These are phyloP conservation scores for Phalloptychus januarius DNA, from an alignment of 2,797 vertebrate genomes.

Conservation along the genomic window DNA sequence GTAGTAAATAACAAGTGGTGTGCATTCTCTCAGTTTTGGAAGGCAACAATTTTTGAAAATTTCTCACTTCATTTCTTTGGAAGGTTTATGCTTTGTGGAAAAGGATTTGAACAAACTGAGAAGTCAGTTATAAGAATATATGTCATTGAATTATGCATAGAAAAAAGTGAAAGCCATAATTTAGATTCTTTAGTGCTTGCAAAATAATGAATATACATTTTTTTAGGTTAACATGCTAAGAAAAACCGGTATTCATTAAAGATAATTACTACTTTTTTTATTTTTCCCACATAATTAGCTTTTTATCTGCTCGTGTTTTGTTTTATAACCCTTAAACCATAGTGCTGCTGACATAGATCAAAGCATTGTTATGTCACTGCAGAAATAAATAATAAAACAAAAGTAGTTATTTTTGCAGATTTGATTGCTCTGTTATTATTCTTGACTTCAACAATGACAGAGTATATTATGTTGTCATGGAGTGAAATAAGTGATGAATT, in stretches of 20 bases:
- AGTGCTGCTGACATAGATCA: not conserved
- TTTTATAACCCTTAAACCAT: not conserved
- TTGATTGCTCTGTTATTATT: not conserved
- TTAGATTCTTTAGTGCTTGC: not conserved
- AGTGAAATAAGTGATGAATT: not conserved
- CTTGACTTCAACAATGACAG: not conserved
- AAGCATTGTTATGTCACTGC: not conserved
- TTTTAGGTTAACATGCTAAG: not conserved
- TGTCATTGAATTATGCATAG: not conserved
- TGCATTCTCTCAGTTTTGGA: not conserved
- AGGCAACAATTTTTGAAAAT: not conserved
- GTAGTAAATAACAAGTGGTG: not conserved
- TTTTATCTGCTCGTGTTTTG: not conserved
- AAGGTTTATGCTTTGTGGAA: not conserved
- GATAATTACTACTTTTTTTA: not conserved
- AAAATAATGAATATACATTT: not conserved
- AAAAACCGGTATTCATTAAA: not conserved
- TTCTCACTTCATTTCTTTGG: not conserved
- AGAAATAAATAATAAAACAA: not conserved
- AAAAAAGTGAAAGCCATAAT: not conserved
- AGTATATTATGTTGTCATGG: slow-evolving; percentile 1
- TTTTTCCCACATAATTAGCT: not conserved
- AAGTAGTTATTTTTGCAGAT: slow-evolving; percentile 1
- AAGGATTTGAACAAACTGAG: not conserved
- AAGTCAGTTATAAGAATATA: not conserved